Percentiles rank a stretch among this genome's conserved stretches.
Conservation (phyloP, 2,888 invertebrate species). For the Micoletzkya japonica region DNA sequence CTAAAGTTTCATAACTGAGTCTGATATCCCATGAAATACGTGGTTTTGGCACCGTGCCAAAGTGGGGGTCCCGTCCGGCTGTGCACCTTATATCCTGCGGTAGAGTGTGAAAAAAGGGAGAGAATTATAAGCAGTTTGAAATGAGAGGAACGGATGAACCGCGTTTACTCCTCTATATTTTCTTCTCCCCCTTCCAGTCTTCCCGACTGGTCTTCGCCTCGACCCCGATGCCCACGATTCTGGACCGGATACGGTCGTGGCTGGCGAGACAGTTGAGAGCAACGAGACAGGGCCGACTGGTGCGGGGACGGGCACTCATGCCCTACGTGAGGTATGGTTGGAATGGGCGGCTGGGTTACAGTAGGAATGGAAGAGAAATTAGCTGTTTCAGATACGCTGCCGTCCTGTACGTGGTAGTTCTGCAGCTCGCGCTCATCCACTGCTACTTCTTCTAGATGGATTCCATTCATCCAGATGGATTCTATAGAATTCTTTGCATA, state of each 20-base stretch:
- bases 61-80: too few relatives aligned
- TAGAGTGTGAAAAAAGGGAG: neutral
- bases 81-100: too few relatives aligned
- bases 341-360: neutral
- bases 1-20: too few relatives aligned
- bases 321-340: slow-evolving; percentile 16
- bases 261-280: neutral
- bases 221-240: slow-evolving; percentile 8
- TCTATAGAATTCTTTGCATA: too few relatives aligned
- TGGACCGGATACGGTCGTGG: slow-evolving; percentile 9
- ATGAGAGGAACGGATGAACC: neutral
- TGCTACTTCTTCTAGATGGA: slow-evolving; percentile 22
- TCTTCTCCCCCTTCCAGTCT: neutral
- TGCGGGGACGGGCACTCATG: slow-evolving; percentile 19
- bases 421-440: slow-evolving; percentile 22
- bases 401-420: slow-evolving; percentile 19
- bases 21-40: too few relatives aligned
- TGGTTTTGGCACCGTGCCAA: too few relatives aligned
- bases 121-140: neutral
- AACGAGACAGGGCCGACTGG: slow-evolving; percentile 2
- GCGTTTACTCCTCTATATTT: neutral
- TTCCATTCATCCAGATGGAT: too few relatives aligned
- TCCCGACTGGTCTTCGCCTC: slow-evolving; percentile 13
- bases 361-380: neutral
- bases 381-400: slow-evolving; percentile 13